Evolutionary conservation across 2,888 invertebrate species (phyloP).

Genomic region (Enchytraeus crypticus): DNA sequence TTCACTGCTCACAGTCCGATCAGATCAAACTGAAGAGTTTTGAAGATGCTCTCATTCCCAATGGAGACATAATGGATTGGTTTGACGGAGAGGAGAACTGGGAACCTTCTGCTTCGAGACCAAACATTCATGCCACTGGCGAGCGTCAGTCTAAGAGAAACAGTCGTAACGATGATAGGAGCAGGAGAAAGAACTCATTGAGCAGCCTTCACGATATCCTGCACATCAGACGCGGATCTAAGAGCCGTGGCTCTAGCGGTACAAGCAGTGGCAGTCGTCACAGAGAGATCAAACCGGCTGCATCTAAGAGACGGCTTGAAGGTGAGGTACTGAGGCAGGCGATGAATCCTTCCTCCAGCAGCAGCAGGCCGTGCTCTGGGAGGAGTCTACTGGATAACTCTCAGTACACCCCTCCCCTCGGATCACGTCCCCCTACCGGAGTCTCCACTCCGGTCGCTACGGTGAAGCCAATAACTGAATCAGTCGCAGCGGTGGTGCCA

Average conservation of each 20-base stretch:
- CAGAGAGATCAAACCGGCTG: no score
- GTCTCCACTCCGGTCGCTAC: background rate
- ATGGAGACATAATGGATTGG: background rate
- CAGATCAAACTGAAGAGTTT: no score
- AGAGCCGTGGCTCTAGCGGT: background rate
- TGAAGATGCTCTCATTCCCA: background rate
- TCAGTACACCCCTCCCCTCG: background rate
- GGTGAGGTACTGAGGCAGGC: no score
- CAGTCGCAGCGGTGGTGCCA: background rate
- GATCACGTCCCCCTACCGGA: background rate
- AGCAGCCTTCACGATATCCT: no score
- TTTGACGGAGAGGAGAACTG: background rate
- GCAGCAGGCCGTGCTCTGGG: background rate
- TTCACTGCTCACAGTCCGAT: background rate
- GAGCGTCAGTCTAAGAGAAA: background rate
- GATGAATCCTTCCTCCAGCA: background rate
- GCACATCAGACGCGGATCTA: background rate
- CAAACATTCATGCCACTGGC: background rate
- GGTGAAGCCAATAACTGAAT: background rate
- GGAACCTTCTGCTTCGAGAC: no score
- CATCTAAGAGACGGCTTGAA: no score
- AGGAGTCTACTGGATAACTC: background rate
- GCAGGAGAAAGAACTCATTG: background rate
- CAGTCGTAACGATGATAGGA: background rate
- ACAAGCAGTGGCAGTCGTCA: background rate